Conservation (phyloP, 2,797 vertebrate genomes). For the Numenius phaeopus region DNA sequence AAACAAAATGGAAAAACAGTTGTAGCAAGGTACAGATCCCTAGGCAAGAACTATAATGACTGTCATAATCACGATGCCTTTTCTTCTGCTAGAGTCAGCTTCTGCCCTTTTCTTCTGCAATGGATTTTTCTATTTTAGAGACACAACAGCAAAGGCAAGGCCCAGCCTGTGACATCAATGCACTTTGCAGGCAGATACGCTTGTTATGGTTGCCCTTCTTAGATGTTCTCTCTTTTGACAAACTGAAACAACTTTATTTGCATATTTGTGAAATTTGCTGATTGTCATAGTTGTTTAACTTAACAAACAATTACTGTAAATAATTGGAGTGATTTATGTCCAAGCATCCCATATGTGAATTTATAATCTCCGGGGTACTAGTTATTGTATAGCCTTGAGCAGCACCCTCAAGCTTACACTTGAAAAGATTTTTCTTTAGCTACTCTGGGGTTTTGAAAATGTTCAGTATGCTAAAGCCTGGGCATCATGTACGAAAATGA, state of each 20-base stretch:
- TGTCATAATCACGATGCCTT: background rate
- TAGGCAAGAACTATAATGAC: background rate
- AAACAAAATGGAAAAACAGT: background rate
- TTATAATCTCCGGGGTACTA: background rate
- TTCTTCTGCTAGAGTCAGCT: background rate
- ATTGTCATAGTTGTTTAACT: background rate
- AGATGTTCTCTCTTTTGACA: background rate
- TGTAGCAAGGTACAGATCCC: background rate
- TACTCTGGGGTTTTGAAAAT: background rate
- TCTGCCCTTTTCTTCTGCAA: background rate
- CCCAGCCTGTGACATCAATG: background rate
- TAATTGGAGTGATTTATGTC: background rate
- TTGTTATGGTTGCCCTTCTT: background rate
- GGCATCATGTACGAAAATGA: background rate
- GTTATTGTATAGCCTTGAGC: background rate
- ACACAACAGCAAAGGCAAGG: background rate
- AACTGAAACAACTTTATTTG: background rate
- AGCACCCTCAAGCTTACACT: background rate
- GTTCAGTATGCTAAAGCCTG: background rate
- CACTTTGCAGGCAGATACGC: background rate
- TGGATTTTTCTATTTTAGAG: background rate
- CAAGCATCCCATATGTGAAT: background rate
- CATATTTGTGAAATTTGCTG: background rate
- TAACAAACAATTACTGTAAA: background rate
- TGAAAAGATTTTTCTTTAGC: background rate